These are phyloP conservation scores for Cryptocephalus primarius DNA, from an alignment of 2,888 invertebrate genomes.

Conservation along the genomic window DNA sequence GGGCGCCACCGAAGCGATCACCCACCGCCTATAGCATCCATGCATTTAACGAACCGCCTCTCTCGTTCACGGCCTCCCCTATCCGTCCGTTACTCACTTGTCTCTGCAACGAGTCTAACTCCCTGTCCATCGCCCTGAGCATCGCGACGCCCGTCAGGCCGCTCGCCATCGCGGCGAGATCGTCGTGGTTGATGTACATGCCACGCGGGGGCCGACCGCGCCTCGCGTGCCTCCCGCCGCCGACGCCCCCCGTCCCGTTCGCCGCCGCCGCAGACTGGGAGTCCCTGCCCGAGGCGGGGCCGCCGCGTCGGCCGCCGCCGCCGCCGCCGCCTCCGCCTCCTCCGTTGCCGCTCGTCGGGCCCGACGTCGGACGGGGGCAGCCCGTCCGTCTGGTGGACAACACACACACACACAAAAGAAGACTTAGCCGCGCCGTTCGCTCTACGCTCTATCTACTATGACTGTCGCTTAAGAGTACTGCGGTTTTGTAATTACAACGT, in stretches of 20 bases:
- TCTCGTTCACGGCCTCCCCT: too few species aligned
- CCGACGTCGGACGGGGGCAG: constrained; percentile 67
- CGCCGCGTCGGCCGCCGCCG: constrained; percentile 26
- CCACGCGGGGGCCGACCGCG: constrained; percentile 81
- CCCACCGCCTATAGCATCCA: too few species aligned
- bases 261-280: constrained; percentile 11
- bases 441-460: too few species aligned
- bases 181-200: constrained; percentile 96
- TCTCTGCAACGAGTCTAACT: constrained; percentile 88
- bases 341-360: constrained; percentile 38
- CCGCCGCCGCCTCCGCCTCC: constrained; percentile 9
- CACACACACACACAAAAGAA: constrained; percentile 3
- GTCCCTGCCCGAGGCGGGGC: constrained; percentile 82
- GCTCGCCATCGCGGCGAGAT: constrained; percentile 83
- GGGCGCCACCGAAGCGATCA: too few species aligned
- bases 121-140: constrained; percentile 85
- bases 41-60: too few species aligned
- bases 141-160: constrained; percentile 65
- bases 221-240: constrained; percentile 26
- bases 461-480: too few species aligned
- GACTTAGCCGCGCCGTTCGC: too few species aligned
- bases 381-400: constrained; percentile 59
- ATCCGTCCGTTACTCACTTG: constrained; percentile 62
- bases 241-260: constrained; percentile 24
- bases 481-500: too few species aligned